Evolutionary conservation across 23 tunicate species (phyloP), one percentile per base, ranked within the genome.

Genomic region (Oikopleura dioica): DNA sequence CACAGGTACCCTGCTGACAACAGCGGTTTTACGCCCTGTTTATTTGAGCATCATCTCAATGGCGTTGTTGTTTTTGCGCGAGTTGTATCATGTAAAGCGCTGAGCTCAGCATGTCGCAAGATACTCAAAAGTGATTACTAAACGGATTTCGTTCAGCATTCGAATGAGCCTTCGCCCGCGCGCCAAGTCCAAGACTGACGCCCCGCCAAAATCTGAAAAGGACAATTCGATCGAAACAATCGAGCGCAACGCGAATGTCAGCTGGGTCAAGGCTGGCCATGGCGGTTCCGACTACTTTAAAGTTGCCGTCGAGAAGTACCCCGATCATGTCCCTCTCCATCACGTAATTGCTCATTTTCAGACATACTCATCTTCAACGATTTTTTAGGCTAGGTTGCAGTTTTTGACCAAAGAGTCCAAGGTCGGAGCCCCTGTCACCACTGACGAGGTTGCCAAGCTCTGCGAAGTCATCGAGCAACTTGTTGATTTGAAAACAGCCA

Each of bases 321-420:
- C 55, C 55, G 21, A 9, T 44, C 55, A 44, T 21, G 55, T 44
- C 16, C 55, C 55, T 9, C 55, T 44, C 21, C 21, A 44, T 44
- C 55, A 44, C 21, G 55, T 44, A 21, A 44, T 9, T 44, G 9
- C 21, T 9, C 55, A 44, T 44, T 9, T 44, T 44, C 55, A 21
- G 55, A 9, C 55, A 44, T 21, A n/a, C n/a, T n/a, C n/a, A n/a
- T n/a, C n/a, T n/a, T n/a, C n/a, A n/a, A n/a, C n/a, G n/a, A n/a
- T 21, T 63, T 63, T 63, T 63, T 16, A 63, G 72, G 72, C 72
- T 63, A 23, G 72, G 5, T 28, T 63, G 32, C 72, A 63, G 72
- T 63, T 63, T 28, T 63, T 63, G 72, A 63, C 33, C 16, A 63
- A 63, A 28, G 72, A 63, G 5, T 23, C 72, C 33, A 63, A 63